Base-by-base conservation (phyloP, 2,797 vertebrate genomes). In the Oreortyx pictus region DNA sequence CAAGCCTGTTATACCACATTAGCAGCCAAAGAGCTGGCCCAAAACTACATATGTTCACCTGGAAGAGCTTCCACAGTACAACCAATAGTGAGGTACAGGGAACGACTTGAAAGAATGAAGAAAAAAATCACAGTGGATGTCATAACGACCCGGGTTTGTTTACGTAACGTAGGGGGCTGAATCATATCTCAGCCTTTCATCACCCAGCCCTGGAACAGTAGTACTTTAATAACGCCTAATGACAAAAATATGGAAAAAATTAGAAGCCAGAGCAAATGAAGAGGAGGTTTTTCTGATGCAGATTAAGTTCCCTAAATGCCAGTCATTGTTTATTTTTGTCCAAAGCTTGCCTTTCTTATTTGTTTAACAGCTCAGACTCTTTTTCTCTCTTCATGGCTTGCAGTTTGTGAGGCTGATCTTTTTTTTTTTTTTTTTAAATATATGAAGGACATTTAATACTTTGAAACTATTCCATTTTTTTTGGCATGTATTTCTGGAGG, bases 231-330 rank as follows among this genome's bases (percentile, higher is more conserved):
- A 92, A 92, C 0, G 1, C 88, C 52, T 94, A 93, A 86, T 88
- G 78, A 91, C 67, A 94, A 90, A 97, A 97, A 97, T 95, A 71
- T 96, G 95, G 95, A 97, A 97, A 93, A 95, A 95, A 94, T 95
- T 91, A 94, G 83, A 89, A 96, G 75, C 71, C 71, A 89, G 87
- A 89, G 86, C 41, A 74, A 96, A 91, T 0, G 44, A 93, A 47
- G 33, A 71, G 66, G 7, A 80, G 46, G 15, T 64, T 72, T 77
- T 43, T 61, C 65, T 92, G 64, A 95, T 93, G 23, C 50, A 95
- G 90, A 93, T 91, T 88, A 86, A 91, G 95, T 90, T 95, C 91
- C 62, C 75, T 92, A 92, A 87, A 83, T 78, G 61, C 89, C 96
- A 92, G 65, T 94, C 82, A 84, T 81, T 84, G 91, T 95, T 96